phyloP scores from a whole-genome alignment of 2,113 vertebrate genomes.

The Eleginops maclovinus region DNA sequence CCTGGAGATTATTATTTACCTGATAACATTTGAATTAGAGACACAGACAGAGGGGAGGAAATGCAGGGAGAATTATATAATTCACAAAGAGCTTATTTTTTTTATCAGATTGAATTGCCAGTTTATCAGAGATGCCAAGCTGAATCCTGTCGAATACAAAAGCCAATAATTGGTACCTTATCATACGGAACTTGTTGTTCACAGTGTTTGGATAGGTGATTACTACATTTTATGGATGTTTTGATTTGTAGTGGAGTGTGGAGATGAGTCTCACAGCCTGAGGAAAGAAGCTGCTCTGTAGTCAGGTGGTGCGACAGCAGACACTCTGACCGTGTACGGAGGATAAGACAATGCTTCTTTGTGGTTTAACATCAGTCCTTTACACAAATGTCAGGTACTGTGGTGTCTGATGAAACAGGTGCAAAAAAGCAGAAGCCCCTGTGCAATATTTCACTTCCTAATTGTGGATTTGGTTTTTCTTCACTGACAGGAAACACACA shows the following conservation, averaged over 20 bases:
- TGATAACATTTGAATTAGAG: neutral
- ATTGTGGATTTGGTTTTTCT: conserved; percentile 36
- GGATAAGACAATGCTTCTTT: neutral
- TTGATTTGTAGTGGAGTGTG: neutral
- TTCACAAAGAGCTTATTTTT: neutral
- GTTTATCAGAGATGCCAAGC: neutral
- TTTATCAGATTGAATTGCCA: neutral
- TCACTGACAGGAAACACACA: conserved; percentile 27
- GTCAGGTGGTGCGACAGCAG: neutral
- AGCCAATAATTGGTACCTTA: neutral
- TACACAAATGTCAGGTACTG: neutral
- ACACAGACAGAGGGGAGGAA: neutral
- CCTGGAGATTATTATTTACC: neutral
- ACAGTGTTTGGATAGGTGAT: neutral
- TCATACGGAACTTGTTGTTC: neutral
- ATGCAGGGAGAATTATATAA: neutral
- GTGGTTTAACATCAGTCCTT: conserved; percentile 8
- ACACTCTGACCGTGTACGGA: neutral
- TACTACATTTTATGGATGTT: neutral
- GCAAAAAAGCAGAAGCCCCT: conserved; percentile 50
- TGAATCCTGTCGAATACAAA: neutral
- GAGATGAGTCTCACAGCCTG: too few relatives aligned
- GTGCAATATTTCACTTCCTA: conserved; percentile 39
- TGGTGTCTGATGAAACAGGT: neutral
- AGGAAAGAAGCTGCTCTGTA: too few relatives aligned